Conservation (phyloP, 2,797 vertebrate genomes). For the Myripristis jacobus region DNA sequence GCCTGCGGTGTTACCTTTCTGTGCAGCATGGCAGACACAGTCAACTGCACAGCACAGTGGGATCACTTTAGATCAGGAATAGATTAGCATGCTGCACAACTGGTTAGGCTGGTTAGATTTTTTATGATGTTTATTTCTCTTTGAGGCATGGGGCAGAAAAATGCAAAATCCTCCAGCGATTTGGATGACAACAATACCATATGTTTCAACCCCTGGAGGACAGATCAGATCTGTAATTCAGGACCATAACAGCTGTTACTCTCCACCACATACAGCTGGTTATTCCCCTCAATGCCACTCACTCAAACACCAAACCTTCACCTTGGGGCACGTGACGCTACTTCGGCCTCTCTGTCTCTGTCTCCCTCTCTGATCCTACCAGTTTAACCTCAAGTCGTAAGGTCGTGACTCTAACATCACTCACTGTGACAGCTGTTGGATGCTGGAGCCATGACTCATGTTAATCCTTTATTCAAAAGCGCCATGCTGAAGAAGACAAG, state of each 20-base stretch:
- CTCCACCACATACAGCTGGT: conserved; percentile 58
- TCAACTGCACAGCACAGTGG: conserved; percentile 20
- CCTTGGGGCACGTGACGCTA: conserved; percentile 34
- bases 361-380: conserved; percentile 2
- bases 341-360: conserved; percentile 31
- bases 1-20: conserved; percentile 34
- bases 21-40: conserved; percentile 33
- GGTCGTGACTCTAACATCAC: not conserved
- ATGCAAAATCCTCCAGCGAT: conserved; percentile 5
- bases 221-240: conserved; percentile 68
- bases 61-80: conserved; percentile 41
- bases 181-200: conserved; percentile 56
- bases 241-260: conserved; percentile 65
- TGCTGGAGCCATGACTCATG: too few species aligned
- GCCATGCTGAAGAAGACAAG: too few species aligned
- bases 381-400: conserved; percentile 6
- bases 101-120: not conserved
- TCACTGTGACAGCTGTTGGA: too few species aligned
- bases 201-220: conserved; percentile 65
- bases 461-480: too few species aligned
- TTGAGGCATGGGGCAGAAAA: not conserved
- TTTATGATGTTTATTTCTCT: not conserved
- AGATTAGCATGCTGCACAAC: not conserved
- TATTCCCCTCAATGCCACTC: conserved; percentile 58
- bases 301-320: conserved; percentile 41